These are phyloP conservation scores for Pipistrellus kuhlii DNA, from an alignment of 2,797 vertebrate genomes.

Conservation along the genomic window DNA sequence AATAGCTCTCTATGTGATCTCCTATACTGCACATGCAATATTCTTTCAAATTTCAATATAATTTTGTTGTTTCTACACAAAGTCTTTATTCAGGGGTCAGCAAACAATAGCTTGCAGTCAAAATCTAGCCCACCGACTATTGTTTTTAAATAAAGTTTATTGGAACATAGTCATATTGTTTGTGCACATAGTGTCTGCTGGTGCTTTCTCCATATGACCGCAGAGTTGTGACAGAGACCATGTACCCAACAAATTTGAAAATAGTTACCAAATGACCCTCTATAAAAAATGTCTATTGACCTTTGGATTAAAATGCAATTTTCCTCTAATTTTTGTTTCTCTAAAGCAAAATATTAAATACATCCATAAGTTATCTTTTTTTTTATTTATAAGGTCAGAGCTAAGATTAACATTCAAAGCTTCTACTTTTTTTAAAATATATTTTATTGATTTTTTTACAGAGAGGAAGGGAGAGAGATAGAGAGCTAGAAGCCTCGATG, in stretches of 20 bases:
- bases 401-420: too few relatives aligned
- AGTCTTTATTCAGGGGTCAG: background rate
- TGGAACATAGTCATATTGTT: background rate
- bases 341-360: slow-evolving; percentile 36
- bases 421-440: too few relatives aligned
- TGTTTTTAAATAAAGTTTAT: background rate
- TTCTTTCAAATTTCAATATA: background rate
- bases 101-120: background rate
- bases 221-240: background rate
- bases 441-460: background rate
- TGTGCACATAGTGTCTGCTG: background rate
- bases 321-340: background rate
- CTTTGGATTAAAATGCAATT: background rate
- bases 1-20: background rate
- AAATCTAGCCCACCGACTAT: background rate
- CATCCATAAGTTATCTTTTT: too few relatives aligned
- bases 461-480: too few relatives aligned
- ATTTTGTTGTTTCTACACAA: background rate
- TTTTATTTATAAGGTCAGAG: too few relatives aligned
- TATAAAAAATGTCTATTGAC: background rate
- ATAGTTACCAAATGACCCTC: background rate
- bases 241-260: background rate
- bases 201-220: background rate
- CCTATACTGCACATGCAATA: background rate
- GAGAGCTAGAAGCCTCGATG: too few relatives aligned